A percentile compares a stretch with the other conserved stretches of the same genome.
These are phyloP conservation scores for Galerucella calmariensis DNA, from an alignment of 2,888 invertebrate genomes.

Conservation along the genomic window DNA sequence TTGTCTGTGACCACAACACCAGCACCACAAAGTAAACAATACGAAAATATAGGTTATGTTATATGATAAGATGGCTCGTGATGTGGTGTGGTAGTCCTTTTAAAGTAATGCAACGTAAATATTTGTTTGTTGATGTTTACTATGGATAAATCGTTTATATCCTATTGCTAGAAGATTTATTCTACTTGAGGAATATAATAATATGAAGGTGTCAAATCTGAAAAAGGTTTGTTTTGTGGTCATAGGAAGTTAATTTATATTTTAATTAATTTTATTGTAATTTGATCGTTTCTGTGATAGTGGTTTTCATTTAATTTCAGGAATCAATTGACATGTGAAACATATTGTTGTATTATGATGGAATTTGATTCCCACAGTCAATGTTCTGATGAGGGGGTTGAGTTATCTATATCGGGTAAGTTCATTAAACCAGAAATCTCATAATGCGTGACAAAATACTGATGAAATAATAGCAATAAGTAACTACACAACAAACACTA, in stretches of 20 bases:
- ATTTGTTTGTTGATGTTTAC: constrained; percentile 50
- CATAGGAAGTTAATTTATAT: constrained; percentile 38
- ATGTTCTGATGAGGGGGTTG: constrained; percentile 59
- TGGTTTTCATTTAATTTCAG: constrained; percentile 34
- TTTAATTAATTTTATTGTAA: constrained; percentile 35
- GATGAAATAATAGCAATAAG: background rate
- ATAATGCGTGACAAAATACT: background rate
- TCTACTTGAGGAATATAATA: constrained; percentile 23
- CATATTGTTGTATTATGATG: constrained; percentile 51
- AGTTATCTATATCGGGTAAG: constrained; percentile 55
- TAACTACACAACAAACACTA: background rate
- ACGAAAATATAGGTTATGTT: constrained; percentile 49
- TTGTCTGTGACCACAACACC: no score
- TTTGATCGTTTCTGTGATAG: constrained; percentile 38
- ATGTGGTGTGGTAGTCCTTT: constrained; percentile 54
- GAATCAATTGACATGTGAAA: constrained; percentile 42
- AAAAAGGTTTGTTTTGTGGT: constrained; percentile 37
- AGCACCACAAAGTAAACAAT: constrained; percentile 32
- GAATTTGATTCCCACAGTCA: constrained; percentile 58
- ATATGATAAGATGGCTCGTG: constrained; percentile 37
- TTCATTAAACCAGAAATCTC: constrained; percentile 7
- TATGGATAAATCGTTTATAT: constrained; percentile 33
- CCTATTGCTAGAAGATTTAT: constrained; percentile 1
- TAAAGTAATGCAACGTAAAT: constrained; percentile 49
- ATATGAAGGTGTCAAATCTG: constrained; percentile 23